Evolutionary conservation across 2,113 vertebrate species (phyloP), one percentile per base, ranked within the genome.

Genomic region (Pelodiscus sinensis): DNA sequence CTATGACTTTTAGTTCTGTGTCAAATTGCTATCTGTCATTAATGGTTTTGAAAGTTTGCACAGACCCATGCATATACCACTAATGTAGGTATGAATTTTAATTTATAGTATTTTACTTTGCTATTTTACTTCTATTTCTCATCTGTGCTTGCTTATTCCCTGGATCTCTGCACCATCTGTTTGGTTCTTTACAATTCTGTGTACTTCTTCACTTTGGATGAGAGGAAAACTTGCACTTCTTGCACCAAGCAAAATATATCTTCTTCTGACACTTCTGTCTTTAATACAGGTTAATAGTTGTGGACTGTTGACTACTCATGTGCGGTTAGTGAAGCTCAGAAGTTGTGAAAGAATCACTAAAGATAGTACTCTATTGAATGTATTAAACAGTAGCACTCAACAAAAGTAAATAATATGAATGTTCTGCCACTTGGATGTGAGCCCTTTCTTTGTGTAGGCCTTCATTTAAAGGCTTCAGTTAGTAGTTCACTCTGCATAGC

Each of bases 201-300:
- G 89, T 93, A 85, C 51, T 80, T 92, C 22, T 90, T 92, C 58
- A 77, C 4, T 14, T 90, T 91, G 8, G 4, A 87, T 2, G n/a
- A 65, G 50, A 56, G 9, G 2, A 90, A 79, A 54, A 19, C n/a
- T 95, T 94, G 88, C 31, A 38, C 25, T 94, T 90, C 51, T 82
- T 29, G 44, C 4, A 1, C 14, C 14, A 2, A 51, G 9, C 5
- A 6, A 1, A 24, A 22, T 56, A 0, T 62, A 3, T 62, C 2
- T 27, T 65, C 0, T 0, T 86, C 73, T 44, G 44, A 50, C 38
- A 50, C 21, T 71, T 8, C 0, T 10, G 3, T 81, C 21, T 85
- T 2, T 54, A 18, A 65, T 77, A 22, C 0, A 78, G 55, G 52
- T 85, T 73, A 55, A 1, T 22, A 55, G 79, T 4, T 11, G 5